Conservation (phyloP, 2,888 invertebrate species). For the Asteroscopus sphinx region DNA sequence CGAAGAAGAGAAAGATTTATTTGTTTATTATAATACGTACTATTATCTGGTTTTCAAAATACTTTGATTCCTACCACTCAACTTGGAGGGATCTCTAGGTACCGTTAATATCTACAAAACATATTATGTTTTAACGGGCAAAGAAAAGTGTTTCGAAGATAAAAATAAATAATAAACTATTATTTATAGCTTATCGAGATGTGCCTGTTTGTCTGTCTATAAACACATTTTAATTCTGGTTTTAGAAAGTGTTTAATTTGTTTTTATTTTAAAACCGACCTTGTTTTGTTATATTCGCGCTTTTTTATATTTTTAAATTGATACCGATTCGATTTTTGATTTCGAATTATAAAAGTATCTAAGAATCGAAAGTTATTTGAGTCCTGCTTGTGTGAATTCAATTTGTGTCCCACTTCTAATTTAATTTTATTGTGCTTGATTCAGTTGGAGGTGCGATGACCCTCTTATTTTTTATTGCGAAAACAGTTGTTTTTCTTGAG, state of each 20-base stretch:
- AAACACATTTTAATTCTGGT: slow-evolving; percentile 43
- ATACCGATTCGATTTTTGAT: slow-evolving; percentile 9
- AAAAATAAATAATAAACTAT: slow-evolving; percentile 6
- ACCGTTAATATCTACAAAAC: too few species aligned
- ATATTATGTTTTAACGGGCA: too few species aligned
- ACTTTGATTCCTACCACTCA: too few species aligned
- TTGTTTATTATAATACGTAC: slow-evolving; percentile 1
- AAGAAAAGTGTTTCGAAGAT: background rate
- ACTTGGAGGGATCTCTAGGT: too few species aligned
- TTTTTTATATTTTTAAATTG: slow-evolving; percentile 16
- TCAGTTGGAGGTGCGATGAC: background rate
- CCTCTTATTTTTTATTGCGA: slow-evolving; percentile 3
- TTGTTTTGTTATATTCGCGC: slow-evolving; percentile 19
- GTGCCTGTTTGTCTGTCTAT: slow-evolving; percentile 13
- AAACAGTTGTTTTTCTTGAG: slow-evolving; percentile 8
- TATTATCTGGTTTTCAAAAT: too few species aligned
- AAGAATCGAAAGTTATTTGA: slow-evolving; percentile 23
- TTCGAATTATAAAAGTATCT: background rate
- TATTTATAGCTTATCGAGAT: slow-evolving; percentile 10
- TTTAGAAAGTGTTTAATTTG: slow-evolving; percentile 47
- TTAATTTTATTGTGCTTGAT: background rate
- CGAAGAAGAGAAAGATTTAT: slow-evolving; percentile 17
- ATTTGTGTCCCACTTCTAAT: slow-evolving; percentile 7
- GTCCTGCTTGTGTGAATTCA: background rate
- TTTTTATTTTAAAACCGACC: slow-evolving; percentile 17